Evolutionary conservation across 2,113 vertebrate species (phyloP).

Genomic region (Dipodomys merriami): DNA sequence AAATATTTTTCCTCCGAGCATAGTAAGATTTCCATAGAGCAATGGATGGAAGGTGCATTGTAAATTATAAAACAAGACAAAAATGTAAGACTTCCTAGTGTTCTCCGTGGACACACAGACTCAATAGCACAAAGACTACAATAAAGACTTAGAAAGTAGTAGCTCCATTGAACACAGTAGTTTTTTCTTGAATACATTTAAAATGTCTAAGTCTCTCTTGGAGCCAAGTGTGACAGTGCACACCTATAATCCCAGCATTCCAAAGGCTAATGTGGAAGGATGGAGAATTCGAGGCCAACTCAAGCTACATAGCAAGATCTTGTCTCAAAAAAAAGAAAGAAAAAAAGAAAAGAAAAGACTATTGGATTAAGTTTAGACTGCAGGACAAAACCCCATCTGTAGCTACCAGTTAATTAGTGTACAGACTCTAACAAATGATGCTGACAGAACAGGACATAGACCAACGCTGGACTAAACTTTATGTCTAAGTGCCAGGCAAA

Average conservation of each 20-base stretch:
- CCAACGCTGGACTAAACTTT: background rate
- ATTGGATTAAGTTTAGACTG: background rate
- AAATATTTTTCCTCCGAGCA: constrained; percentile 33
- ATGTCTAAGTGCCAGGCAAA: background rate
- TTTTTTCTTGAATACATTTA: constrained; percentile 19
- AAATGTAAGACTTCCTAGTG: background rate
- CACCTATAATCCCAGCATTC: background rate
- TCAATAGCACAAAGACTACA: constrained; percentile 11
- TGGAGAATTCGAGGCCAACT: background rate
- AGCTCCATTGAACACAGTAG: background rate
- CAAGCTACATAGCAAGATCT: background rate
- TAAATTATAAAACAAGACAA: constrained; percentile 47
- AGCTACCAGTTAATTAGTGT: background rate
- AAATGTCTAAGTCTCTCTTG: constrained; percentile 23
- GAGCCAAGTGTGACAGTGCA: background rate
- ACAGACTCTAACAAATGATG: background rate
- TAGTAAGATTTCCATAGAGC: background rate
- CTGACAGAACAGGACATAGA: background rate
- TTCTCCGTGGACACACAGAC: constrained; percentile 13
- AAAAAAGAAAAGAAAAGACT: background rate
- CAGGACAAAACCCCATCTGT: background rate
- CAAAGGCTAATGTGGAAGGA: background rate
- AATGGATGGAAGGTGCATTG: background rate
- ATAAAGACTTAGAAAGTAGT: background rate
- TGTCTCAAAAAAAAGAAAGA: background rate